Percentiles rank a stretch among this genome's conserved stretches.
phyloP scores from a whole-genome alignment of 2,797 vertebrate species.

The Delichon dasypus region DNA sequence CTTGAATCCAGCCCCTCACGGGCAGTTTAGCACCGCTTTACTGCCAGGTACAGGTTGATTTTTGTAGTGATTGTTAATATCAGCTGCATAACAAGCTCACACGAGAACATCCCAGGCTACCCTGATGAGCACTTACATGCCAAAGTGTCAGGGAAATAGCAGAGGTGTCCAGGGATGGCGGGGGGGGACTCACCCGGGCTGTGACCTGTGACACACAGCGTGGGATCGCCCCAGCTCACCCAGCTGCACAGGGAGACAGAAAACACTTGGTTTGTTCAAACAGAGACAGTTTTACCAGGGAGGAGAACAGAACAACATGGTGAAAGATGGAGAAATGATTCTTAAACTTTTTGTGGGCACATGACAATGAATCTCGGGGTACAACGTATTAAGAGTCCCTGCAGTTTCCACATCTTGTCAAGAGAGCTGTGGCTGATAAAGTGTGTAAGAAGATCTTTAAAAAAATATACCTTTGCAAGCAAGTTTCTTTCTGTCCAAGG shows the following conservation, averaged over 20 bases:
- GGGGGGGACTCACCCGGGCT: background rate
- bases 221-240: background rate
- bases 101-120: background rate
- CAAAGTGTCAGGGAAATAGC: background rate
- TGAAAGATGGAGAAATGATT: conserved; percentile 16
- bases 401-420: conserved; percentile 3
- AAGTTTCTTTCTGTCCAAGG: background rate
- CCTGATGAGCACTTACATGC: background rate
- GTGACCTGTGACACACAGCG: background rate
- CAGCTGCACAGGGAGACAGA: background rate
- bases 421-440: background rate
- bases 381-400: background rate
- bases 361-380: background rate
- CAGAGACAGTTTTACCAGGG: background rate
- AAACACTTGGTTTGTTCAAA: background rate
- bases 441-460: no score
- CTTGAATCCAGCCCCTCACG: background rate
- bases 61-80: background rate
- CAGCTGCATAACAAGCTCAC: background rate
- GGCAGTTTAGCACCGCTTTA: background rate
- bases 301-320: background rate
- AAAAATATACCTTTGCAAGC: background rate
- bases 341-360: background rate
- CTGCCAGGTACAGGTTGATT: conserved; percentile 3
- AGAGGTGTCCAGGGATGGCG: background rate